These are phyloP conservation scores for Lophochroa leadbeateri DNA, from an alignment of 2,113 vertebrate genomes.

Conservation along the genomic window DNA sequence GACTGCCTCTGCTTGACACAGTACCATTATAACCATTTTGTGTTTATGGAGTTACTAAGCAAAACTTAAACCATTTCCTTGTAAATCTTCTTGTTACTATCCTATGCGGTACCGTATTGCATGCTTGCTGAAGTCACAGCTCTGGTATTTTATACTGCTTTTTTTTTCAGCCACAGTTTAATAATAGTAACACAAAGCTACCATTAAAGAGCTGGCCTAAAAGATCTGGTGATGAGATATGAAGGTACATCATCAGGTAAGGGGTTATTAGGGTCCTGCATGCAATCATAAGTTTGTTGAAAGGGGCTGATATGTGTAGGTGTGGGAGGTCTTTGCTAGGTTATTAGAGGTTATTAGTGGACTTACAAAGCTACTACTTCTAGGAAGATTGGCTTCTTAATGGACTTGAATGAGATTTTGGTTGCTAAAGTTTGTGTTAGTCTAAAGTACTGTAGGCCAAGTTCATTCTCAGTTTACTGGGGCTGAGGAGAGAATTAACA, in stretches of 20 bases:
- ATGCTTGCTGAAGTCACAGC: background rate
- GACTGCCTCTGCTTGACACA: background rate
- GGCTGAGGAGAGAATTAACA: background rate
- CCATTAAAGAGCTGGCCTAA: background rate
- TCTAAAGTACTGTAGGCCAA: background rate
- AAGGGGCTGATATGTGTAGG: background rate
- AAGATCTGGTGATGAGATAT: background rate
- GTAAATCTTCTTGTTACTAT: background rate
- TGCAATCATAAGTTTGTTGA: background rate
- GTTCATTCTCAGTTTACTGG: background rate
- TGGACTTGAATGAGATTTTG: background rate
- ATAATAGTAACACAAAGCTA: background rate
- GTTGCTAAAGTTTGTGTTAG: background rate
- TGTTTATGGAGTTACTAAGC: background rate
- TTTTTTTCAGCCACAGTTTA: background rate
- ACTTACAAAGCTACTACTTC: fast-evolving
- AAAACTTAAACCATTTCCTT: background rate
- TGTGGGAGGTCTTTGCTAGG: background rate
- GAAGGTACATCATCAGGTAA: background rate
- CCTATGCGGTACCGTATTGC: background rate
- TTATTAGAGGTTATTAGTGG: background rate
- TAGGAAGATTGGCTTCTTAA: background rate
- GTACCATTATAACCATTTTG: background rate
- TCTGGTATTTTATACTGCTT: background rate
- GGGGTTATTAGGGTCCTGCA: background rate